Evolutionary conservation across 2,888 invertebrate genomes (phyloP), one percentile per base, ranked within the genome.

Genomic region (Hydrotaea cyrtoneurina): DNA sequence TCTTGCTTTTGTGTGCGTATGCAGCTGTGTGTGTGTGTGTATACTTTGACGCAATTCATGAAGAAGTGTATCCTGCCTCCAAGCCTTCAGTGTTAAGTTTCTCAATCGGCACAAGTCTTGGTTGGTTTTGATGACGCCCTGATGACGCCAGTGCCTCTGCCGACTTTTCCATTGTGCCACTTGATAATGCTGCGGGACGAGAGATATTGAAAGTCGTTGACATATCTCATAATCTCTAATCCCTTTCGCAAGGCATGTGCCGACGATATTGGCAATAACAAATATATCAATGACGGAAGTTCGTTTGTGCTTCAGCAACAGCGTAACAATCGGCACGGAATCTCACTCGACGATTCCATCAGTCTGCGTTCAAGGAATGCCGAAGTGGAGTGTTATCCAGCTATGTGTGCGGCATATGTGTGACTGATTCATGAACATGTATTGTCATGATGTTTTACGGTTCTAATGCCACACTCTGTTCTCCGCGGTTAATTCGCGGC

Each of bases 211-310:
- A 57, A 8, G 57, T 23, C 21, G 7, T 23, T 57, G 57, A 57
- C 57, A 57, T 57, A 23, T 57, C 57, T 57, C 21, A 57, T 57
- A 57, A 57, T 57, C 57, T 57, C 57, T 19, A 57, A 57, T 57
- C 57, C 57, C 7, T 19, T 21, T 23, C 11, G 13, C 57, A 57
- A 57, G 57, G 23, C 21, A 19, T 17, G 21, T 57, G 57, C 8
- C 23, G 53, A 53, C 5, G 23, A n/a, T n/a, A n/a, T n/a, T 57
- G 11, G 23, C 23, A 23, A 3, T 5, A 36, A 36, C 8, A 36
- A 3, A 36, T 36, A 43, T 8, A 43, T 43, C 43, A 11, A 43
- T 43, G 43, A 43, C 13, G 11, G 13, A 43, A 43, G 15, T 43
- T 43, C 13, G 13, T 43, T 43, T 43, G 10, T 8, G 10, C 43